Evolutionary conservation across 1,140 invertebrate genomes (phyloP).

Genomic region (Bradynema listronoti): DNA sequence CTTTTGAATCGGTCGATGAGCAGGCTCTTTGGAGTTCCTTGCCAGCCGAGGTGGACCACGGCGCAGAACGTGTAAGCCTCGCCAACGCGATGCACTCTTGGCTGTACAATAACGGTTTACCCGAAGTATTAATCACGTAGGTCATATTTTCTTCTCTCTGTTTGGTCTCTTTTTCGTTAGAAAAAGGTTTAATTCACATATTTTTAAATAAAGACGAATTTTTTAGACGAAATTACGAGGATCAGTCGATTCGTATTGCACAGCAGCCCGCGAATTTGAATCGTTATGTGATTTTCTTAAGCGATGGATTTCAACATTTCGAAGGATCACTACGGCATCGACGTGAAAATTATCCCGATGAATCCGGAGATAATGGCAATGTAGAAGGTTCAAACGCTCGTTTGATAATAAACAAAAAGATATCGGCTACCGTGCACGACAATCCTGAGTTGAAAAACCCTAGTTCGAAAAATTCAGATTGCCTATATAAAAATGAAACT

Average conservation of each 20-base stretch:
- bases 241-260: conserved; percentile 47
- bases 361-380: conserved; percentile 5
- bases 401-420: no score
- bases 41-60: conserved; percentile 49
- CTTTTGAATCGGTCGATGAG: conserved; percentile 46
- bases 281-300: conserved; percentile 32
- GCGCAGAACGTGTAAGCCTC: conserved; percentile 45
- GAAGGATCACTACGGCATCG: background rate
- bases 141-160: conserved; percentile 2
- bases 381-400: no score
- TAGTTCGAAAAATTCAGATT: no score
- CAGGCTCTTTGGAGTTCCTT: conserved; percentile 40
- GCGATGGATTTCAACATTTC: conserved; percentile 6
- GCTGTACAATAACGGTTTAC: conserved; percentile 51
- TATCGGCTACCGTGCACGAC: no score
- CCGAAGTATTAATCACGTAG: conserved; percentile 41
- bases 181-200: no score
- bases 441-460: no score
- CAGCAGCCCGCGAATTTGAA: conserved; percentile 43
- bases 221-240: conserved; percentile 54
- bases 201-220: no score
- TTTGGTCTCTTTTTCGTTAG: no score
- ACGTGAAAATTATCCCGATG: background rate
- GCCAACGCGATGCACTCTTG: conserved; percentile 47
- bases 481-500: no score